Base-by-base conservation (phyloP, 92 coral and sea anemone species). In the Umimayanthus chanpuru region DNA sequence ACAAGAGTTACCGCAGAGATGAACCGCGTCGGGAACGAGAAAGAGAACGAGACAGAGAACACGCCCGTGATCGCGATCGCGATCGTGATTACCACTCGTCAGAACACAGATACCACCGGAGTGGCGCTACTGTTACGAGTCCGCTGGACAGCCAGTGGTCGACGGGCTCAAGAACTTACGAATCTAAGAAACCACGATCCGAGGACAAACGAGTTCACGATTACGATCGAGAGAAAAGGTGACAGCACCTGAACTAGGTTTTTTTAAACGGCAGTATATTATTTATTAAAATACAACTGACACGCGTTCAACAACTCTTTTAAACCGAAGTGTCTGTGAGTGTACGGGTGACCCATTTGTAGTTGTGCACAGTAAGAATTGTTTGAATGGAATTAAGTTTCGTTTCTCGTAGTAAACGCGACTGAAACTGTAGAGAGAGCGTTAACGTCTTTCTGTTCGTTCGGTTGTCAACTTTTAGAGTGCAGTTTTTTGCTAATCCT, bases 61-160 rank as follows among this genome's bases (percentile, higher is more conserved):
- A 70, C 15, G 41, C 14, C 9, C 86, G 86, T 66, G 86, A 82
- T 16, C 89, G 94, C 40, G 91, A 94, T 16, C 96, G 98, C 84
- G 98, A 95, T 18, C 89, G 92, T 92, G 96, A 95, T 56, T 80
- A 94, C 77, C 98, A 91, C 61, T 90, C 98, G 91, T 89, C 91
- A 28, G 92, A 92, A 15, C 94, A 93, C 79, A 90, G 94, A 87
- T 85, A 65, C 90, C 86, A 82, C 12, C 77, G 86, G 0, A 36
- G 73, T 20, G 73, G 85, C 11, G 76, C 20, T 40, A 47, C 40
- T 25, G 86, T 49, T 10, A 82, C 86, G 6, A 82, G 86, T 44
- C 86, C 86, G 76, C 77, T n/a, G 58, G 86, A 82, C 76, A 41
- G 77, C 73, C 86, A 82, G 64, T 82, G 86, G 36, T 87, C 82